Evolutionary conservation across 2,797 vertebrate species (phyloP).

Genomic region (Poecile montanus): DNA sequence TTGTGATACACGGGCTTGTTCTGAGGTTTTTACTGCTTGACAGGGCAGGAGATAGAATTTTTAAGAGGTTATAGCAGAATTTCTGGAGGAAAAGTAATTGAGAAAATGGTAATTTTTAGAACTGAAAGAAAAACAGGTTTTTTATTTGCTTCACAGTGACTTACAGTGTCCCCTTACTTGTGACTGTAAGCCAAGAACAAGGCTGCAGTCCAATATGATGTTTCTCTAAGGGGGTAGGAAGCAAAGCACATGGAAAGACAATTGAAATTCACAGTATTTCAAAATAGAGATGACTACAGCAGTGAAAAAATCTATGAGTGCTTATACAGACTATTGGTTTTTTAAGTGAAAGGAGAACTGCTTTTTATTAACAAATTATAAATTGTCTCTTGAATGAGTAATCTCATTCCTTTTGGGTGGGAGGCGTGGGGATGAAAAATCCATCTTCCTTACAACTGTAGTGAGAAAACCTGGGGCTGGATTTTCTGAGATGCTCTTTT

Average conservation of each 20-base stretch:
- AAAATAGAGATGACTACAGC: not conserved
- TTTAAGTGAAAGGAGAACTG: not conserved
- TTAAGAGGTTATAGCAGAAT: not conserved
- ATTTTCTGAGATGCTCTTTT: not conserved
- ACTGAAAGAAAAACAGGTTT: not conserved
- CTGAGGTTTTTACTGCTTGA: not conserved
- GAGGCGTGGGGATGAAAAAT: rapidly evolving
- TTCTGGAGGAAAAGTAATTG: not conserved
- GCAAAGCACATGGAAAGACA: not conserved
- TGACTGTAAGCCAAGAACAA: not conserved
- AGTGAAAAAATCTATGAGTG: not conserved
- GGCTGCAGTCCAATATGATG: not conserved
- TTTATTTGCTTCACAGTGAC: not conserved
- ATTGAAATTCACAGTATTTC: not conserved
- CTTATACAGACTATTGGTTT: not conserved
- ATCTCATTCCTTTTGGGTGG: not conserved
- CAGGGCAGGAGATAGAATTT: not conserved
- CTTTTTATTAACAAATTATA: not conserved
- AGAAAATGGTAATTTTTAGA: not conserved
- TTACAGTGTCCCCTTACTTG: not conserved
- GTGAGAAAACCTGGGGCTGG: not conserved
- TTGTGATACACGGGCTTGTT: not conserved
- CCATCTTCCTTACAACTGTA: not conserved
- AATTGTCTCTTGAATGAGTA: not conserved
- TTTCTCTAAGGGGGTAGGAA: not conserved